These are phyloP conservation scores for Echinops telfairi DNA, from an alignment of 2,113 vertebrate species.

Conservation along the genomic window DNA sequence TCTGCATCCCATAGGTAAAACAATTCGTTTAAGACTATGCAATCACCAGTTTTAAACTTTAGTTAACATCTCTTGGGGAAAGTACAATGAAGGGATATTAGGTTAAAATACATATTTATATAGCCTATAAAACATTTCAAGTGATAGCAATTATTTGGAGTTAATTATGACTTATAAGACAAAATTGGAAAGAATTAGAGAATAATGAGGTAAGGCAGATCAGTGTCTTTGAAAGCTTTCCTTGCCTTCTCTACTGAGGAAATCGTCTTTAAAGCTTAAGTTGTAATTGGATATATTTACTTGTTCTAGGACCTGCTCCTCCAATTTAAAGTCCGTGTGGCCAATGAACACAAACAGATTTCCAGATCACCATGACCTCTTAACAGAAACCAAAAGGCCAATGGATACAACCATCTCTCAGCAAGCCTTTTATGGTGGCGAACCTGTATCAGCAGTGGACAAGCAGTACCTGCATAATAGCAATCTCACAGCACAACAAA, in stretches of 20 bases:
- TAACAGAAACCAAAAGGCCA: constrained; percentile 88
- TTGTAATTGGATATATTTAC: constrained; percentile 80
- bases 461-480: constrained; percentile 83
- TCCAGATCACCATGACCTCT: constrained; percentile 87
- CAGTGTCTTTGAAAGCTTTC: constrained; percentile 43
- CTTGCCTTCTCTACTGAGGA: constrained; percentile 50
- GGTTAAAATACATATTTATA: constrained; percentile 53
- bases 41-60: constrained; percentile 31
- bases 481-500: constrained; percentile 83
- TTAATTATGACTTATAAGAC: constrained; percentile 40
- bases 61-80: constrained; percentile 67
- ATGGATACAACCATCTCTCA: constrained; percentile 83
- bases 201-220: constrained; percentile 35
- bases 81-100: constrained; percentile 52
- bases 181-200: constrained; percentile 31
- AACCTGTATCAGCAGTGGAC: constrained; percentile 85
- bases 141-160: constrained; percentile 52
- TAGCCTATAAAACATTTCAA: constrained; percentile 50
- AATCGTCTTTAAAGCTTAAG: constrained; percentile 54
- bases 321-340: constrained; percentile 90
- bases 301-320: constrained; percentile 88
- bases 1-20: constrained; percentile 47
- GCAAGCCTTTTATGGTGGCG: constrained; percentile 85
- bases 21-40: constrained; percentile 32
- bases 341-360: constrained; percentile 87